Evolutionary conservation across 2,888 invertebrate species (phyloP).

Genomic region (Arge pagana): DNA sequence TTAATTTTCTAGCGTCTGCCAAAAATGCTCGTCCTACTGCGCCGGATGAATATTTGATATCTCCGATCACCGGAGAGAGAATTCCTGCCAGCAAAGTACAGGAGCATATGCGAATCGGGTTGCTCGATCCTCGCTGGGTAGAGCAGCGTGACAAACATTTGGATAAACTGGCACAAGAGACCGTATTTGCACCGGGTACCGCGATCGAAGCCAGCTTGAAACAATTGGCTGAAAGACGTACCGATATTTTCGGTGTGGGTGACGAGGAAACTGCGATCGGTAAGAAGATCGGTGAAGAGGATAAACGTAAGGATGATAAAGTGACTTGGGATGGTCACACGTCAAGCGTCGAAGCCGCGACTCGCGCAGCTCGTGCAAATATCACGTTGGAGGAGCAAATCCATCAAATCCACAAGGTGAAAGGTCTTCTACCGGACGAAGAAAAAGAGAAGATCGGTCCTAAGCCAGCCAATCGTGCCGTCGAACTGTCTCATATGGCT

Average conservation of each 20-base stretch:
- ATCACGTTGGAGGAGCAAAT: constrained; percentile 97
- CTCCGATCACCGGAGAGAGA: constrained; percentile 97
- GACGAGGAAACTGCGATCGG: constrained; percentile 99
- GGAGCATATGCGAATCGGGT: constrained; percentile 96
- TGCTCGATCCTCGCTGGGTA: constrained; percentile 96
- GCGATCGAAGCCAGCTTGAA: constrained; percentile 97
- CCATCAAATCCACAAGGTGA: constrained; percentile 95
- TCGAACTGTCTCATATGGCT: constrained; percentile 53
- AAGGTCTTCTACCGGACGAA: constrained; percentile 91
- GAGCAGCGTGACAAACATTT: constrained; percentile 94
- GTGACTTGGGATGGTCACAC: constrained; percentile 99
- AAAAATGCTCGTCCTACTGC: constrained; percentile 67
- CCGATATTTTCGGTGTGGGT: constrained; percentile 99
- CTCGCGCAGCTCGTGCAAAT: constrained; percentile 90
- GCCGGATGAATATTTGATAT: constrained; percentile 91
- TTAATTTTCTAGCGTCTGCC: constrained; percentile 47
- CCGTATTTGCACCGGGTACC: constrained; percentile 75
- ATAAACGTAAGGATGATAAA: constrained; percentile 83
- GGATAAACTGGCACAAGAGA: constrained; percentile 91
- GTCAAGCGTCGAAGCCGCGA: constrained; percentile 94
- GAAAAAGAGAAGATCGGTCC: constrained; percentile 98
- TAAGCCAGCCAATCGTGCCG: constrained; percentile 67
- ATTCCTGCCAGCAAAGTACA: constrained; percentile 97
- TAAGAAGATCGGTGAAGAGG: constrained; percentile 93
- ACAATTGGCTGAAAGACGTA: constrained; percentile 96